Conservation (phyloP, 2,888 invertebrate species). For the Lithosia quadra region DNA sequence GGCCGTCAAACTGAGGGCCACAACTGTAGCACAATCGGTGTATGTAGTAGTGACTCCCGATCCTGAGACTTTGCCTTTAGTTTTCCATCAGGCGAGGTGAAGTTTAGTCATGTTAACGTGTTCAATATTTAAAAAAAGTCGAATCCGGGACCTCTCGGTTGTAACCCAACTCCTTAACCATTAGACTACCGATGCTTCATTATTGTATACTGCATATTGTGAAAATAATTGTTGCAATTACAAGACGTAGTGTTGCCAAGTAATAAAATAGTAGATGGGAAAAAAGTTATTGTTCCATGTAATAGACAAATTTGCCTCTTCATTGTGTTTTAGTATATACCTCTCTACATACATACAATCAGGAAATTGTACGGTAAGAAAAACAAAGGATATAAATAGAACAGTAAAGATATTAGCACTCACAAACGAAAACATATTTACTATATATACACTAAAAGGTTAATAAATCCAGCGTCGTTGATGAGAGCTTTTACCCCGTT, state of each 20-base stretch:
- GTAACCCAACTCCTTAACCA: too few species aligned
- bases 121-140: too few species aligned
- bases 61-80: too few species aligned
- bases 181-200: too few species aligned
- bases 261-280: background rate
- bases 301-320: background rate
- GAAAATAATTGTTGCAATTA: too few species aligned
- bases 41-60: too few species aligned
- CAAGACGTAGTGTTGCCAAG: background rate
- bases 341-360: background rate
- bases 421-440: conserved; percentile 37
- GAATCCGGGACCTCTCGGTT: too few species aligned
- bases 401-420: conserved; percentile 27
- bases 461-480: conserved; percentile 29
- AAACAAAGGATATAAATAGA: conserved; percentile 13
- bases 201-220: too few species aligned
- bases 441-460: conserved; percentile 28
- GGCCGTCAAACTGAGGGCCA: too few species aligned
- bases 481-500: conserved; percentile 8
- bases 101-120: too few species aligned
- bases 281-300: background rate
- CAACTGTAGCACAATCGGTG: too few species aligned
- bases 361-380: background rate
- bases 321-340: background rate
- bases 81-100: too few species aligned